Evolutionary conservation across 2,797 vertebrate species (phyloP), one percentile per base, ranked within the genome.

Genomic region (Hirundo rustica): DNA sequence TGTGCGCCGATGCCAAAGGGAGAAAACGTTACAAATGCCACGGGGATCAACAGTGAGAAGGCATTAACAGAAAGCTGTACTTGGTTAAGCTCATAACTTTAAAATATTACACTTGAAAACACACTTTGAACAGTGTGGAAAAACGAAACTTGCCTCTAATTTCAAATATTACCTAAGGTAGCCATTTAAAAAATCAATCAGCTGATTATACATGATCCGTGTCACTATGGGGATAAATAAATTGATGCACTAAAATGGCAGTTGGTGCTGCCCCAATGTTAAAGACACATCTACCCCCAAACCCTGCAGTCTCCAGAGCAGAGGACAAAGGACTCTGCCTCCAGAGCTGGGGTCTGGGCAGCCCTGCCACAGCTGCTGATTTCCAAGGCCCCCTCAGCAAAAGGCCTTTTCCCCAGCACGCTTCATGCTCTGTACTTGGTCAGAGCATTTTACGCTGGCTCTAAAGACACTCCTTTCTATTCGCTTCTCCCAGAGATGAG

Each of bases 401-500:
- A 68, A 73, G 74, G 51, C 71, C 62, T 40, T 48, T 71, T 38
- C 13, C 32, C 70, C 50, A 4, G 18, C 13, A 40, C 0, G 0
- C 18, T 13, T 66, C 55, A 3, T 2, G 29, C 55, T 60, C 70
- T 3, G 5, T 3, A 6, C 68, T 70, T 13, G 66, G 2, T 22
- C 45, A 65, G 57, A 5, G 20, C 32, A 11, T 22, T 36, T 51
- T 54, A 2, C 16, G 1, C 13, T 25, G 54, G 17, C 61, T 65
- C 19, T 13, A 32, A 55, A 29, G 20, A 17, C 0, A 0, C 13
- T 32, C 25, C 4, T 66, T 53, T 23, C 57, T 72, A 1, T n/a
- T 44, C n/a, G 2, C 20, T 71, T 51, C 64, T 54, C 38, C 60
- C 32, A 29, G 40, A 45, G 54, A 18, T 5, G 57, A 8, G 9